These are phyloP conservation scores for Diorhabda carinulata DNA, from an alignment of 1,140 invertebrate genomes.

Conservation along the genomic window DNA sequence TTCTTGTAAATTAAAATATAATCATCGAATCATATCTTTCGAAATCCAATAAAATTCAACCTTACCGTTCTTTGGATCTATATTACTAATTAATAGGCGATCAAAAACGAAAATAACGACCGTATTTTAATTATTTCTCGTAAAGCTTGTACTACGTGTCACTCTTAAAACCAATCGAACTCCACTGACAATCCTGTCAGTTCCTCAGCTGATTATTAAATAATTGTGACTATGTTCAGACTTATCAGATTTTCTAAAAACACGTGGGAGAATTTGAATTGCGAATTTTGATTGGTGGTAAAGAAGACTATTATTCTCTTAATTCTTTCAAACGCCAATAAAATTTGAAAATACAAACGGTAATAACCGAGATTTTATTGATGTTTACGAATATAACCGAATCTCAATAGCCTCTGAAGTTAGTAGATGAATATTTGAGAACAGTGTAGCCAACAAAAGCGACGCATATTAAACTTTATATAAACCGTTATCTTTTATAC, in stretches of 20 bases:
- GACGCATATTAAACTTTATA: too few relatives aligned
- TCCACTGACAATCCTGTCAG: slow-evolving; percentile 16
- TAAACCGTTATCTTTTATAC: too few relatives aligned
- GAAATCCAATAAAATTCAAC: too few relatives aligned
- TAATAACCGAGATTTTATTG: slow-evolving; percentile 7
- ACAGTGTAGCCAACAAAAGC: too few relatives aligned
- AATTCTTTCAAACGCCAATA: slow-evolving; percentile 5
- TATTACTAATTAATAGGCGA: too few relatives aligned
- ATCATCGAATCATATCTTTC: too few relatives aligned
- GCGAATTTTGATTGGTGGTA: slow-evolving; percentile 4
- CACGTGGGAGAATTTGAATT: slow-evolving; percentile 15
- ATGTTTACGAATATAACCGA: slow-evolving; percentile 3
- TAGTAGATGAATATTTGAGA: too few relatives aligned
- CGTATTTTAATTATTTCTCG: too few relatives aligned
- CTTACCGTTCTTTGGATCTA: too few relatives aligned
- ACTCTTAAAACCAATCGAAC: slow-evolving; percentile 14
- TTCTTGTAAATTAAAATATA: too few relatives aligned
- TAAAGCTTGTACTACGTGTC: background rate
- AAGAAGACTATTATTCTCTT: background rate
- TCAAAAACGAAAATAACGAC: too few relatives aligned
- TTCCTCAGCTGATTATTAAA: slow-evolving; percentile 20
- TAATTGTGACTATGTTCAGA: slow-evolving; percentile 20
- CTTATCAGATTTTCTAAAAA: slow-evolving; percentile 7
- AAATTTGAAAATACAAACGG: background rate
- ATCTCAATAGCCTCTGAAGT: background rate